Evolutionary conservation across 1,140 invertebrate species (phyloP).

Genomic region (Drosophila lacertosa): DNA sequence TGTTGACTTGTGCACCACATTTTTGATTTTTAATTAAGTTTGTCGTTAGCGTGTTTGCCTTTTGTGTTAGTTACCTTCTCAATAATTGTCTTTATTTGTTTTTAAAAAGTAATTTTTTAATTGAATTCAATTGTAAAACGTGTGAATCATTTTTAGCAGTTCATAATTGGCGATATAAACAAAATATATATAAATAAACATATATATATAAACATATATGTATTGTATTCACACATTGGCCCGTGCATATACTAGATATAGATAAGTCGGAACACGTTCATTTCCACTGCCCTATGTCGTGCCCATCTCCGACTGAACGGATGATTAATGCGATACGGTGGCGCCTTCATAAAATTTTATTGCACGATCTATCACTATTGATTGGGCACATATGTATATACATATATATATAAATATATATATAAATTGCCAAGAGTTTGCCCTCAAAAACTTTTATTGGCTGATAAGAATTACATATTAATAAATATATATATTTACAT

Average conservation of each 20-base stretch:
- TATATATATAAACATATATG: slow-evolving; percentile 4
- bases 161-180: slow-evolving; percentile 30
- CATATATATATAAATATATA: background rate
- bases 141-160: slow-evolving; percentile 62
- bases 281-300: background rate
- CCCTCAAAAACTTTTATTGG: background rate
- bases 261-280: slow-evolving; percentile 22
- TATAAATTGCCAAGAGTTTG: background rate
- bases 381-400: slow-evolving; percentile 1
- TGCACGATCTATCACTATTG: slow-evolving; percentile 37
- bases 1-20: slow-evolving; percentile 66
- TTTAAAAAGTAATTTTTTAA: slow-evolving; percentile 22
- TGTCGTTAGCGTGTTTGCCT: slow-evolving; percentile 11
- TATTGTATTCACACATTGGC: background rate
- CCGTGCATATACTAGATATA: slow-evolving; percentile 23
- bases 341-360: slow-evolving; percentile 50
- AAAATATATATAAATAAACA: slow-evolving; percentile 20
- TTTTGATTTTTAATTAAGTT: slow-evolving; percentile 69
- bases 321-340: slow-evolving; percentile 48
- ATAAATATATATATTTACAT: background rate
- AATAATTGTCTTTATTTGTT: slow-evolving; percentile 40
- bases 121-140: slow-evolving; percentile 42
- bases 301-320: slow-evolving; percentile 3
- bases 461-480: background rate
- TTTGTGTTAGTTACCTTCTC: slow-evolving; percentile 35